A percentile compares a stretch with the other conserved stretches of the same genome.
Conservation (phyloP, 2,797 vertebrate genomes). For the Clamator glandarius region DNA sequence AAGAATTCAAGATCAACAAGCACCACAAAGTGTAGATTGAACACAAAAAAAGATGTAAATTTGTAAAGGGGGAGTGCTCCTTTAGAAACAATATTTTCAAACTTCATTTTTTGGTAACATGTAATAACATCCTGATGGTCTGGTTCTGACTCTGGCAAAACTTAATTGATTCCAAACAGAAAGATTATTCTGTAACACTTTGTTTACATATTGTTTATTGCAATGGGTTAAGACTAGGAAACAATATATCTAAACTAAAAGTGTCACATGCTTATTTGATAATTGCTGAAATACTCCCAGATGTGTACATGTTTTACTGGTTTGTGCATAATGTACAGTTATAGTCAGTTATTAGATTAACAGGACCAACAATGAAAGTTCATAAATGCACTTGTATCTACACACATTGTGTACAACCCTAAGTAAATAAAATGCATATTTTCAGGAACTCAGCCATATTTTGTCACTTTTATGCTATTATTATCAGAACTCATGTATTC, state of each 20-base stretch:
- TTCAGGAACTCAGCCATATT: not conserved
- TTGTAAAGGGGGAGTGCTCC: not conserved
- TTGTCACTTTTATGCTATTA: not conserved
- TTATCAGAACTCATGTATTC: not conserved
- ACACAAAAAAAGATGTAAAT: not conserved
- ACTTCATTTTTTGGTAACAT: not conserved
- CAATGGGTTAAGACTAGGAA: conserved; percentile 19
- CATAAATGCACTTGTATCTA: not conserved
- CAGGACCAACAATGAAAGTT: not conserved
- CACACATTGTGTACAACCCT: not conserved
- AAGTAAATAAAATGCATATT: not conserved
- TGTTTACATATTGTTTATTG: conserved; percentile 5
- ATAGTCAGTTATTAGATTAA: conserved; percentile 9
- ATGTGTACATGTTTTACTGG: not conserved
- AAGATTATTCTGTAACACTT: not conserved
- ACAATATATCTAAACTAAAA: not conserved
- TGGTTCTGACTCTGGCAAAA: not conserved
- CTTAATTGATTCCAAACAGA: not conserved
- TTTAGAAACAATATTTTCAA: conserved; percentile 17
- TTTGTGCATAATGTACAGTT: conserved; percentile 1
- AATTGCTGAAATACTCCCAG: conserved; percentile 33
- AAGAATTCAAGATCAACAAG: not conserved
- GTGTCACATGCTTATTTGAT: not conserved
- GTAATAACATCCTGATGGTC: not conserved
- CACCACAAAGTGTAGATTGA: not conserved